Base-by-base conservation (phyloP, 92 coral and sea anemone species). In the Parazoanthus darwini region DNA sequence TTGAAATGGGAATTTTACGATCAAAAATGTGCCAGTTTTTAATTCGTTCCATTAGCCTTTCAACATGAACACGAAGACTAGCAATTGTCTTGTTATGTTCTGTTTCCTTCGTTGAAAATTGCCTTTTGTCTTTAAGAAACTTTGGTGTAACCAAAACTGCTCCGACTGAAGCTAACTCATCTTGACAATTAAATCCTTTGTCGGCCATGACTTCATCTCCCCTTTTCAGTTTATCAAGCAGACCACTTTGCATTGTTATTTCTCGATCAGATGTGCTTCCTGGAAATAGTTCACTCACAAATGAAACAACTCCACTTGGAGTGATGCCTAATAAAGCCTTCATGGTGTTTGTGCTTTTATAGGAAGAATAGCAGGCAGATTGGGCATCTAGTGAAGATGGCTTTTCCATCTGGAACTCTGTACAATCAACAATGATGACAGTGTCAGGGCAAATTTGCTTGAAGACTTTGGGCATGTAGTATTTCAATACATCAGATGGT, bases 21-120 rank as follows among this genome's bases (percentile, higher is more conserved):
- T 91, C 92, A 85, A 91, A 86, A 65, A 89, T 89, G 75, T 91
- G 93, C 92, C 83, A 91, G 86, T 92, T 89, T 76, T 92, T 92
- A n/a, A 79, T 73, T 65, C 94, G 37, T 91, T 89, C 94, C 92
- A 91, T 89, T 22, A 81, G 44, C 26, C 92, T 86, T 48, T 92
- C 92, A 43, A 92, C 92, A 70, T 89, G 94, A 13, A 86, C 82
- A 48, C 94, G 87, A 29, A 54, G 59, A 13, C 59, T 54, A 1
- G 59, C 59, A 54, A 54, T 54, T 54, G 59, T 54, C 3, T 54
- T 54, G 18, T 54, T 54, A 4, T 54, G 59, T 54, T 54, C 59
- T 1, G 59, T 54, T 54, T 54, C 18, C 3, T 54, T 54, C 3
- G 59, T 54, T 54, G 59, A 1, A 4, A 54, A 54, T 4, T 54